phyloP scores from a whole-genome alignment of 2,113 vertebrate genomes.

The Rhinoderma darwinii region DNA sequence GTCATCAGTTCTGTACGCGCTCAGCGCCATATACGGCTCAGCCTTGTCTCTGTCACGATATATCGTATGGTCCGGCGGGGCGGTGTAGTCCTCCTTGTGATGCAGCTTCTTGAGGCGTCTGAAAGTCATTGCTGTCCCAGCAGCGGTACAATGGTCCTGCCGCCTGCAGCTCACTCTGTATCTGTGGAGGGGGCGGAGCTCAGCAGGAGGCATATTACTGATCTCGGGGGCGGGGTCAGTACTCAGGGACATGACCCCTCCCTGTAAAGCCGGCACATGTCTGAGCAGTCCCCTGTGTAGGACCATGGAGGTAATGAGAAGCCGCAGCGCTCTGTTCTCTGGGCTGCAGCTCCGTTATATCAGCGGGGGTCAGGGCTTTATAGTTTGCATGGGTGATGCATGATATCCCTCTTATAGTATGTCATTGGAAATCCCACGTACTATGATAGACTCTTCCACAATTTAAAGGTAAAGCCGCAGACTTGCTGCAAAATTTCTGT shows the following conservation, averaged over 20 bases:
- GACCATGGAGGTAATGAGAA: too few relatives aligned
- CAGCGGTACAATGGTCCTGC: conserved; percentile 10
- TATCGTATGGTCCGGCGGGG: conserved; percentile 57
- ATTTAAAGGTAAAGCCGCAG: too few relatives aligned
- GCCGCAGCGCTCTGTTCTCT: too few relatives aligned
- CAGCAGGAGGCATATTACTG: neutral
- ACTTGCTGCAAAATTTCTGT: too few relatives aligned
- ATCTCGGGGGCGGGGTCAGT: neutral
- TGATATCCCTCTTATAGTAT: too few relatives aligned
- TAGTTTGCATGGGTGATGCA: too few relatives aligned
- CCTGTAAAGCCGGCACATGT: accelerated
- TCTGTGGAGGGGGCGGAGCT: conserved; percentile 42
- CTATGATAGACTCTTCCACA: too few relatives aligned
- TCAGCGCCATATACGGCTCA: conserved; percentile 62
- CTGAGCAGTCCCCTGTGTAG: neutral
- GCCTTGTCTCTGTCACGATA: conserved; percentile 58
- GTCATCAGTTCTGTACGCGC: conserved; percentile 66
- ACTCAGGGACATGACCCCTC: neutral
- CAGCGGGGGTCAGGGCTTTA: too few relatives aligned
- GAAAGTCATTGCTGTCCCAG: conserved; percentile 73
- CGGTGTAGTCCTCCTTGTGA: conserved; percentile 66
- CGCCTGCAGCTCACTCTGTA: neutral
- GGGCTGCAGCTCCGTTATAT: too few relatives aligned
- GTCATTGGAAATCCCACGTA: too few relatives aligned
- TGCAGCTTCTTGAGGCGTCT: conserved; percentile 74